Base-by-base conservation (phyloP, 2,888 invertebrate genomes). In the Diaprepes abbreviatus region DNA sequence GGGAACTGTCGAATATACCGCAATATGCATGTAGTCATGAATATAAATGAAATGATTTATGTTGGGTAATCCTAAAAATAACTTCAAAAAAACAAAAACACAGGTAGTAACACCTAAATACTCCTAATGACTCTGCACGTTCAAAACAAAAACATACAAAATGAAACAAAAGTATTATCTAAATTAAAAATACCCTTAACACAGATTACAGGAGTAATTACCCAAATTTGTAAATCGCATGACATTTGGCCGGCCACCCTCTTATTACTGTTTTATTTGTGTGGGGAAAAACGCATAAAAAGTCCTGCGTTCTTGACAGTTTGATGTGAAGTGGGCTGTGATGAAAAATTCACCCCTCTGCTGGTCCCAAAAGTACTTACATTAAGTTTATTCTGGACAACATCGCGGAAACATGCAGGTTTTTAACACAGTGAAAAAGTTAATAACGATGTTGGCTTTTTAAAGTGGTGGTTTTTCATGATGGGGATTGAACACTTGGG, bases 211-310 rank as follows among this genome's bases (percentile, higher is more conserved):
- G 52, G 72, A 69, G 71, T 77, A 78, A 78, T 78, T 77, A 76
- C 75, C 76, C 74, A 78, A 78, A 78, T 78, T 78, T 76, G 74
- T 70, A 66, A 74, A 73, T 65, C 71, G 74, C 74, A 77, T 75
- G 76, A 68, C 62, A 45, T 68, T 35, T 40, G 66, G 50, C 65
- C 50, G 48, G 24, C 45, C 33, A 43, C 59, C 54, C 67, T 62
- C 55, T 66, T 67, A 62, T 62, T 67, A 67, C 31, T 16, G 67
- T 55, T 60, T 55, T 45, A 66, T 66, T 66, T 52, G 52, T 54
- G 55, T 55, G 62, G 55, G 62, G 55, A 62, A 48, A 60, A 67
- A 52, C 58, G 40, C 38, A 48, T 33, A 66, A 66, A 66, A 66
- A 52, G 59, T 36, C 59, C 43, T 33, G 17, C 31, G 66, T 52